These are phyloP conservation scores for Zaprionus ornatus DNA, from an alignment of 1,140 invertebrate species.

Conservation along the genomic window DNA sequence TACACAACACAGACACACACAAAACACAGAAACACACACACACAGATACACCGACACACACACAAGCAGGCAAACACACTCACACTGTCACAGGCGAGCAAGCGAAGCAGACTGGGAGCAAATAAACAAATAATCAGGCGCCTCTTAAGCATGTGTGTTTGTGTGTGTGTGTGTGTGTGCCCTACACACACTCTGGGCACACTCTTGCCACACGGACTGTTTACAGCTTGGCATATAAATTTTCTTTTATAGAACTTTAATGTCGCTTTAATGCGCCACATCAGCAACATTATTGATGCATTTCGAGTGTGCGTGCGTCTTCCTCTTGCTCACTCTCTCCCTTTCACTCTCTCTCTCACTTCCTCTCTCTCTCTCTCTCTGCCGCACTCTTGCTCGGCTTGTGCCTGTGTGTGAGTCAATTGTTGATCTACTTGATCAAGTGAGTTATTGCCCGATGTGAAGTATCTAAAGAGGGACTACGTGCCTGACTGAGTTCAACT, in stretches of 20 bases:
- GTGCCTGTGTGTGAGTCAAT: constrained; percentile 11
- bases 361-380: not conserved
- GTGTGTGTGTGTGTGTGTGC: constrained; percentile 5
- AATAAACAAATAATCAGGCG: constrained; percentile 72
- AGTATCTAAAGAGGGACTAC: constrained; percentile 4
- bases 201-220: constrained; percentile 15
- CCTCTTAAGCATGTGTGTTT: constrained; percentile 8
- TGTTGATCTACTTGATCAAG: constrained; percentile 18
- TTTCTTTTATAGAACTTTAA: constrained; percentile 68
- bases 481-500: not conserved
- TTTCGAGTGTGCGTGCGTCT: constrained; percentile 33
- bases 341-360: not conserved
- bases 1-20: constrained; percentile 25
- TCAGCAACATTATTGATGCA: constrained; percentile 52
- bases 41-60: not conserved
- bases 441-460: not conserved
- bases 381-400: not conserved
- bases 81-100: constrained; percentile 2
- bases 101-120: constrained; percentile 6
- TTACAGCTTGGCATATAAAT: constrained; percentile 60
- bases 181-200: constrained; percentile 10
- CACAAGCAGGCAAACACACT: not conserved
- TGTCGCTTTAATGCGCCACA: constrained; percentile 63
- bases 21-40: constrained; percentile 6
- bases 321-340: not conserved